These are phyloP conservation scores for Scaptomyza pallida DNA, from an alignment of 1,140 invertebrate genomes.

Conservation along the genomic window DNA sequence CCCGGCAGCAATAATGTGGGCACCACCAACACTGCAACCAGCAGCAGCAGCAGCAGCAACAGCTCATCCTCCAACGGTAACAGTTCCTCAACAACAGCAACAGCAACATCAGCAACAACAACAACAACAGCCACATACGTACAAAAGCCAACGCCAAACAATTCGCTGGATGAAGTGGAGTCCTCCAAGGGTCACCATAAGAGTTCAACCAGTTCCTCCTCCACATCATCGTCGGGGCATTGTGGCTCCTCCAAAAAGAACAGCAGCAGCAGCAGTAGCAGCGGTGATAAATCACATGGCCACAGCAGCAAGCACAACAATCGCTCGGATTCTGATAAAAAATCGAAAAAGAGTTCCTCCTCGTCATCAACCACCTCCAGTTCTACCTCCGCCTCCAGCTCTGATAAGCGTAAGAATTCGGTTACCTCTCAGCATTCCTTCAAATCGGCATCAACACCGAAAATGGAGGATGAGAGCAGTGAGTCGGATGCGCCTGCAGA, in stretches of 20 bases:
- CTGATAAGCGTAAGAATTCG: conserved; percentile 74
- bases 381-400: conserved; percentile 4
- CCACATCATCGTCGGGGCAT: background rate
- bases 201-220: background rate
- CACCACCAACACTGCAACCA: conserved; percentile 50
- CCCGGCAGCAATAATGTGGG: conserved; percentile 84
- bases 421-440: conserved; percentile 61
- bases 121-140: conserved; percentile 61
- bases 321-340: conserved; percentile 65
- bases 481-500: conserved; percentile 57
- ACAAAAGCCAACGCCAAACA: conserved; percentile 62
- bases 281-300: conserved; percentile 37
- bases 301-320: conserved; percentile 71
- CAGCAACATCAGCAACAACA: conserved; percentile 43
- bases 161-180: conserved; percentile 53
- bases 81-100: conserved; percentile 74
- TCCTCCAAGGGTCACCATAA: conserved; percentile 47
- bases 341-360: conserved; percentile 60
- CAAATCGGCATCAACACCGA: conserved; percentile 67
- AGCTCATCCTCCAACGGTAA: conserved; percentile 68
- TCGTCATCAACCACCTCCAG: conserved; percentile 10
- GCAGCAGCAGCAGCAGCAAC: conserved; percentile 13
- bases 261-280: conserved; percentile 14
- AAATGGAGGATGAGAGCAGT: conserved; percentile 67
- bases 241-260: conserved; percentile 41